These are phyloP conservation scores for Psylliodes chrysocephalus DNA, from an alignment of 2,888 invertebrate genomes.

Conservation along the genomic window DNA sequence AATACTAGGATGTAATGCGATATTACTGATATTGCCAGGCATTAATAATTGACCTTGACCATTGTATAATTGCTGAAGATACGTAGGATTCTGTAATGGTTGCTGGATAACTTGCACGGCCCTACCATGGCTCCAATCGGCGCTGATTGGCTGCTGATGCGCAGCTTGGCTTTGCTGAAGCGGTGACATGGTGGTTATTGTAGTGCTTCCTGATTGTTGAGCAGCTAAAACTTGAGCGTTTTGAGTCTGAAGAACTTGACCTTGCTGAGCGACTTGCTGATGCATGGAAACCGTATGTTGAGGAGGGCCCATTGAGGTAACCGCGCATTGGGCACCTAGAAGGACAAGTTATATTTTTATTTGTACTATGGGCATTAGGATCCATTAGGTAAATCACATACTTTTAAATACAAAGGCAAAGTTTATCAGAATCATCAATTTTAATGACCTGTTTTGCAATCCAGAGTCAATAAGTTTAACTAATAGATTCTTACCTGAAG, in stretches of 20 bases:
- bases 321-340: conserved; percentile 55
- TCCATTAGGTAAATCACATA: too few species aligned
- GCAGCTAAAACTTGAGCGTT: conserved; percentile 60
- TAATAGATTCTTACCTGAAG: conserved; percentile 41
- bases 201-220: conserved; percentile 65
- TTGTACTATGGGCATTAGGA: too few species aligned
- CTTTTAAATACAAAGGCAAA: too few species aligned
- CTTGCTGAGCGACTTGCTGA: conserved; percentile 62
- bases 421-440: too few species aligned
- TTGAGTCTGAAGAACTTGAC: conserved; percentile 64
- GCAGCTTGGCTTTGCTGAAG: conserved; percentile 70
- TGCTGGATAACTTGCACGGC: conserved; percentile 84
- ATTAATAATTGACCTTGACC: conserved; percentile 83
- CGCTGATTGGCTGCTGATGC: conserved; percentile 70
- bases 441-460: too few species aligned
- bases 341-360: too few species aligned
- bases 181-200: conserved; percentile 81
- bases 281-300: conserved; percentile 67
- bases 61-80: conserved; percentile 84
- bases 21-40: conserved; percentile 81
- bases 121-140: conserved; percentile 78
- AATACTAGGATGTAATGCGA: conserved; percentile 79
- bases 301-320: conserved; percentile 61
- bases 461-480: too few species aligned
- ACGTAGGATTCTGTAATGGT: conserved; percentile 78